These are phyloP conservation scores for Halisarca cf. caerulea DNA, from an alignment of 37 sponge, comb jelly and placozoan genomes.

Conservation along the genomic window DNA sequence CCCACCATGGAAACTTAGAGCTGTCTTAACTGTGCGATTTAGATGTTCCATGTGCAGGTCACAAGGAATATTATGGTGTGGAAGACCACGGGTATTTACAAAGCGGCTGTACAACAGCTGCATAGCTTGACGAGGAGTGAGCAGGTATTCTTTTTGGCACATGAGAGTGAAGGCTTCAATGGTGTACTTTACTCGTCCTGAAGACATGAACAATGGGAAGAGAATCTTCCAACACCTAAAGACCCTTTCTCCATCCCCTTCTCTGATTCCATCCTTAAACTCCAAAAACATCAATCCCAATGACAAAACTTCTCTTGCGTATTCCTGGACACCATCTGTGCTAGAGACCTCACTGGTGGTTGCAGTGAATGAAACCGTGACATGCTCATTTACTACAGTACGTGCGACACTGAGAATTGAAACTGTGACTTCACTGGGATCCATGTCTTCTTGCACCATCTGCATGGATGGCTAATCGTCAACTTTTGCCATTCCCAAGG, in stretches of 20 bases:
- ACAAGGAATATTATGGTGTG: slow-evolving; percentile 43
- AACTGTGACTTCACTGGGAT: too few relatives aligned
- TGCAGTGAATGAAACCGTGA: neutral
- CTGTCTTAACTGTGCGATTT: neutral
- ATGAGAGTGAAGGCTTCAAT: neutral
- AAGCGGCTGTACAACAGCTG: slow-evolving; percentile 41
- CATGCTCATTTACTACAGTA: neutral
- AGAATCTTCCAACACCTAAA: neutral
- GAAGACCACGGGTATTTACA: slow-evolving; percentile 41
- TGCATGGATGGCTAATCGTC: neutral
- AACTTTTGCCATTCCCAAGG: neutral
- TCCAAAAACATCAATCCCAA: neutral
- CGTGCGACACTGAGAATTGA: too few relatives aligned
- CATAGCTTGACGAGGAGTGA: slow-evolving; percentile 32
- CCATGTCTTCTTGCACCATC: neutral
- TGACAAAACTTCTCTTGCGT: neutral
- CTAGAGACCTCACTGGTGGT: neutral
- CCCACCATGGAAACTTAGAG: neutral
- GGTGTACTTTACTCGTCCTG: neutral
- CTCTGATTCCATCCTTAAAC: neutral
- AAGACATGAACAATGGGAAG: neutral
- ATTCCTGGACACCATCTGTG: neutral
- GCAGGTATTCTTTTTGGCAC: slow-evolving; percentile 32
- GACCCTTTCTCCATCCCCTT: neutral
- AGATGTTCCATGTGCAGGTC: slow-evolving; percentile 60